A percentile compares a stretch with the other conserved stretches of the same genome.
Conservation (phyloP, 2,113 vertebrate genomes). For the Crotalus viridis region DNA sequence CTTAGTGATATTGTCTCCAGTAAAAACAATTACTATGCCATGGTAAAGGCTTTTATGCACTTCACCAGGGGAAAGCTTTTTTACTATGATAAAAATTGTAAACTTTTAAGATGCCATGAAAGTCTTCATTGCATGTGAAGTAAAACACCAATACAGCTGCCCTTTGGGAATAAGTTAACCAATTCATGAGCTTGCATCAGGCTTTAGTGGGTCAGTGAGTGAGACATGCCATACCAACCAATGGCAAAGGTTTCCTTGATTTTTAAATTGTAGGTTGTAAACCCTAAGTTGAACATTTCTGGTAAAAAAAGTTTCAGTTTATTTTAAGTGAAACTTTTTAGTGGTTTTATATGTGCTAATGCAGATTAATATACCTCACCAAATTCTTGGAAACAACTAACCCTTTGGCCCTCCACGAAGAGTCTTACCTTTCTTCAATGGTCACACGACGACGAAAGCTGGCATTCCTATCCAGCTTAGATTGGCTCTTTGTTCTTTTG, state of each 20-base stretch:
- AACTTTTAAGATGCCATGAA: neutral
- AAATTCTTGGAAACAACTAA: neutral
- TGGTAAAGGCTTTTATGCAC: neutral
- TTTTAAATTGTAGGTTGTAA: neutral
- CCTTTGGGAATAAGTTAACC: neutral
- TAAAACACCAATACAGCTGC: neutral
- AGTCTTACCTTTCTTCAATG: slow-evolving; percentile 84
- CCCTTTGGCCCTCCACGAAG: neutral
- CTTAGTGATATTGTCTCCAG: neutral
- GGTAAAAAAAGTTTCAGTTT: neutral
- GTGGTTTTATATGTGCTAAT: neutral
- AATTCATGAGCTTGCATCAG: neutral
- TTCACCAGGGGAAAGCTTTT: neutral
- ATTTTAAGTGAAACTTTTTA: neutral
- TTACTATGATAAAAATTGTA: neutral
- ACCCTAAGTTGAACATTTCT: neutral
- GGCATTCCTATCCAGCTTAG: slow-evolving; percentile 90
- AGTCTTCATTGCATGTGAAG: neutral
- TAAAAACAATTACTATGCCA: neutral
- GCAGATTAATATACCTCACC: fast-evolving
- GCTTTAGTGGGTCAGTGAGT: neutral
- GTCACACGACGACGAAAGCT: slow-evolving; percentile 84
- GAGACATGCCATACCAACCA: neutral
- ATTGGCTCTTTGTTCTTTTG: slow-evolving; percentile 96
- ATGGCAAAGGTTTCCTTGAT: neutral